phyloP scores from a whole-genome alignment of 64 coral and sea anemone species.

The Stichodactyla mertensii region DNA sequence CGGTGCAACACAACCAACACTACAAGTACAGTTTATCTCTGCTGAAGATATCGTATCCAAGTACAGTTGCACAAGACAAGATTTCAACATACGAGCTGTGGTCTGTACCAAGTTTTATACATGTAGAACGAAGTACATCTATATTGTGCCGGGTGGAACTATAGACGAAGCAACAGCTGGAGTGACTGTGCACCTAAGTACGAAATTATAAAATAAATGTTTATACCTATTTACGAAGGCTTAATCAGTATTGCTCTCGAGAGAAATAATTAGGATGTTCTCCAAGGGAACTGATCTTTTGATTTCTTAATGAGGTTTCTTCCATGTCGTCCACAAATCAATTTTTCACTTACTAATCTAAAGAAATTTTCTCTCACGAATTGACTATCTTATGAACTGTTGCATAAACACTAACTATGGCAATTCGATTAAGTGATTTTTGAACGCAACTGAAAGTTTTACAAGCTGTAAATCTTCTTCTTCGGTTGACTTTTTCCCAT shows the following conservation, averaged over 20 bases:
- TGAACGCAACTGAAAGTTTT: too few species aligned
- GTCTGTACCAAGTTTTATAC: neutral
- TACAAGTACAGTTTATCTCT: slow-evolving; percentile 14
- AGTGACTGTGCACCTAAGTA: neutral
- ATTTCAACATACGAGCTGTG: neutral
- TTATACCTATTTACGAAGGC: neutral
- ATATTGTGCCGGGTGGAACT: neutral
- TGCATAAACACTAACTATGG: too few species aligned
- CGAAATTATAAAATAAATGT: neutral
- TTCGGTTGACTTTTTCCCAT: neutral
- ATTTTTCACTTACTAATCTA: too few species aligned
- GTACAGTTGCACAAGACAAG: neutral
- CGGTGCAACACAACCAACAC: neutral
- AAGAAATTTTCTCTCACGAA: too few species aligned
- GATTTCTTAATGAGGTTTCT: too few species aligned
- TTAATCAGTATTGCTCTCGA: too few species aligned
- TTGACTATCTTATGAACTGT: too few species aligned
- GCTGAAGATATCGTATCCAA: neutral
- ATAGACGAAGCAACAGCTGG: neutral
- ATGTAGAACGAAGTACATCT: neutral
- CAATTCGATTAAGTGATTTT: too few species aligned
- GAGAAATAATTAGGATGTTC: too few species aligned
- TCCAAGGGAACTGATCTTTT: too few species aligned
- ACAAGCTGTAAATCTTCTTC: too few species aligned
- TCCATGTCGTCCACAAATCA: too few species aligned